Base-by-base conservation (phyloP, 2,888 invertebrate species). In the Xylophagus ater region DNA sequence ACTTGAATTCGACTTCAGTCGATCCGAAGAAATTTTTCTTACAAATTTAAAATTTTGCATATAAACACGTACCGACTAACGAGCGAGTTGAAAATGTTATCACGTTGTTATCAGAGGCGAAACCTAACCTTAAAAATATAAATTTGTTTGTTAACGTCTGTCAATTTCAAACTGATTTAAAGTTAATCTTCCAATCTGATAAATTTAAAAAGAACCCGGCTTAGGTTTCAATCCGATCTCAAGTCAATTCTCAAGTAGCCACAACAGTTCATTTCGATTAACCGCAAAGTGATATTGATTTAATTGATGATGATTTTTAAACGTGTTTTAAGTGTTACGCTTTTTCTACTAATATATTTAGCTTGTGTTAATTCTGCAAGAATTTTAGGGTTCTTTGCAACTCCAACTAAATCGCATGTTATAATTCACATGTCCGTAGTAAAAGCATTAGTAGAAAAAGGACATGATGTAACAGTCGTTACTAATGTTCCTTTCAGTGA, bases 401-500 rank as follows among this genome's bases (percentile, higher is more conserved):
- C 58, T 10, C 53, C 53, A 37, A 54, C 58, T 29, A 54, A 53
- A 4, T 63, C 63, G n/a, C 63, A 63, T 51, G 36, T 60, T 12
- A 59, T 63, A 12, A 53, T 62, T 1, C 55, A 60, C 21, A 57
- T 59, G 56, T 53, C 62, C 0, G 34, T 56, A 3, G 52, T 52
- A 34, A 53, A 53, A 38, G 48, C 53, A 1, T 42, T 64, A 33
- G 56, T 57, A 1, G 58, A 58, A 41, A 41, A 48, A 20, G 63
- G 63, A 1, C 64, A 63, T 43, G 57, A 64, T 47, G 52, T 63
- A 2, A 63, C 62, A 1, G 56, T 62, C 3, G 55, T 62, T 0
- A 53, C 53, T 1, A 38, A 52, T 2, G n/a, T 50, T 12, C 46
- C 53, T 10, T 53, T 62, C 7, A 14, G 14, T 2, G 29, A 30